A percentile compares a stretch with the other conserved stretches of the same genome.
These are phyloP conservation scores for Mormyrus lacerda DNA, from an alignment of 2,113 vertebrate genomes.

Conservation along the genomic window DNA sequence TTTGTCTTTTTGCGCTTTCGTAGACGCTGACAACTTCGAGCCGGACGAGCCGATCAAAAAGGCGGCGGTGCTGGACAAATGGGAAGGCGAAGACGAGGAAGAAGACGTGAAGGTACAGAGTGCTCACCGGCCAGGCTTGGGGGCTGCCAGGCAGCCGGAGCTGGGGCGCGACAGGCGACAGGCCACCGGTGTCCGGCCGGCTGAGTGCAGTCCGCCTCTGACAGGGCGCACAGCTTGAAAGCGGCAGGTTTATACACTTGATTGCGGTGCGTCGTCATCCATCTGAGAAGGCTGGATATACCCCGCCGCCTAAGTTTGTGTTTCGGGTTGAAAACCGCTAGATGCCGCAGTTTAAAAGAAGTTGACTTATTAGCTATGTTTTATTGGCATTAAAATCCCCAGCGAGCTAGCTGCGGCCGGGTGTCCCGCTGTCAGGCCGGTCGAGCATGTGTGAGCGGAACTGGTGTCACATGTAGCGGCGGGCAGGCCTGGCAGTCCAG, in stretches of 20 bases:
- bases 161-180: neutral
- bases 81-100: constrained; percentile 88
- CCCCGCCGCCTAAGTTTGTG: neutral
- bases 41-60: constrained; percentile 58
- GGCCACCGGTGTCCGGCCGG: neutral
- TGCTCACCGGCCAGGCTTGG: neutral
- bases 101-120: constrained; percentile 77
- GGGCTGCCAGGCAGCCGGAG: neutral
- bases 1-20: constrained; percentile 27
- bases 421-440: neutral
- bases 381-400: neutral
- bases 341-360: neutral
- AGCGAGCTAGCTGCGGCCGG: neutral
- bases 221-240: neutral
- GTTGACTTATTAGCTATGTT: neutral
- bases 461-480: neutral
- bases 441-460: neutral
- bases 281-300: neutral
- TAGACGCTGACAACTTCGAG: constrained; percentile 81
- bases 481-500: neutral
- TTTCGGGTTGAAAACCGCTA: neutral
- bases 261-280: neutral
- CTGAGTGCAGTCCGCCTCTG: neutral
- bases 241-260: neutral
- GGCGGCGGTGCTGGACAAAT: constrained; percentile 63